Evolutionary conservation across 37 sponge, comb jelly and placozoan species (phyloP).

Genomic region (Hormiphora californensis): DNA sequence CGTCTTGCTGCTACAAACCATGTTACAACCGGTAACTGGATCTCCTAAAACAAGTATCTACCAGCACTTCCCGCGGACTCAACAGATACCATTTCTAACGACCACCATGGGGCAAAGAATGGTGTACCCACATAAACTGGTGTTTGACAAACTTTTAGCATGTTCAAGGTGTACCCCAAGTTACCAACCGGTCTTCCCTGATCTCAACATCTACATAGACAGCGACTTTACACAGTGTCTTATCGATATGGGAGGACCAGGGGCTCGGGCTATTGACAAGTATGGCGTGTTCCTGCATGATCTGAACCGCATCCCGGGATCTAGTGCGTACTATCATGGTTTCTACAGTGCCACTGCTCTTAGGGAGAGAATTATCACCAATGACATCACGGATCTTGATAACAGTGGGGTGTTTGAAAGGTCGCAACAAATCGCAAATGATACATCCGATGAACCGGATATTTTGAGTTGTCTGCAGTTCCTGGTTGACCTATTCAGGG

Average conservation of each 20-base stretch:
- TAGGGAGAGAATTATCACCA: slow-evolving; percentile 47
- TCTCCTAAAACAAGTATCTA: slow-evolving; percentile 34
- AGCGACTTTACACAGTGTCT: slow-evolving; percentile 5
- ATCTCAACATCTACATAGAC: slow-evolving; percentile 24
- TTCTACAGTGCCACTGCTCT: slow-evolving; percentile 37
- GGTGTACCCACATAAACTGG: slow-evolving; percentile 37
- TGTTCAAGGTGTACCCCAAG: not conserved
- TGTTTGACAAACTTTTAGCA: slow-evolving; percentile 12
- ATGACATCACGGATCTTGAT: slow-evolving; percentile 40
- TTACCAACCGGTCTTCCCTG: slow-evolving; percentile 25
- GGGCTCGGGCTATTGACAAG: slow-evolving; percentile 31
- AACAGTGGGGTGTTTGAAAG: not conserved
- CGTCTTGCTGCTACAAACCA: slow-evolving; percentile 9
- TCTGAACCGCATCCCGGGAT: slow-evolving; percentile 27
- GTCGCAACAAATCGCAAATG: not conserved
- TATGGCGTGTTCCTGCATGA: slow-evolving; percentile 41
- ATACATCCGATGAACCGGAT: slow-evolving; percentile 11
- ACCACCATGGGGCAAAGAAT: slow-evolving; percentile 47
- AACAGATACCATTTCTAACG: slow-evolving; percentile 15
- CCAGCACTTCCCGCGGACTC: slow-evolving; percentile 37
- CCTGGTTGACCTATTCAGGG: slow-evolving; percentile 13
- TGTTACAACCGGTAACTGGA: slow-evolving; percentile 13
- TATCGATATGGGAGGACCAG: slow-evolving; percentile 17
- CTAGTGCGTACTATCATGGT: slow-evolving; percentile 39
- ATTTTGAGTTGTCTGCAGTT: slow-evolving; percentile 32